Evolutionary conservation across 2,888 invertebrate genomes (phyloP).

Genomic region (Deilephila elpenor): DNA sequence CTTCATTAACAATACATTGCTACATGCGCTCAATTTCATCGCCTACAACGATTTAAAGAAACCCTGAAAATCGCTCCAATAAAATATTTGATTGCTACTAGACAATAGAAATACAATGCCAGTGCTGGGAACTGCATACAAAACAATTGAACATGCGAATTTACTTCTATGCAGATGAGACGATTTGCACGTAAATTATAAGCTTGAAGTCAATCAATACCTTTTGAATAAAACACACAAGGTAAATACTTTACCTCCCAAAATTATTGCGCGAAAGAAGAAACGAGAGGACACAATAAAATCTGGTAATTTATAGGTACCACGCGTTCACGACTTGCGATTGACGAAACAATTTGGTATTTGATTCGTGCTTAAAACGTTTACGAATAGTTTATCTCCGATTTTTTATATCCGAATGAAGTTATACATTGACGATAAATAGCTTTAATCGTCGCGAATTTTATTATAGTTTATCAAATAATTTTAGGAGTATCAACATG

Average conservation of each 20-base stretch:
- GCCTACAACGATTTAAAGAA: too few relatives aligned
- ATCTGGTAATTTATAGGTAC: constrained; percentile 14
- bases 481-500: too few relatives aligned
- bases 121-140: background rate
- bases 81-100: too few relatives aligned
- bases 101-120: too few relatives aligned
- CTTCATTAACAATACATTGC: too few relatives aligned
- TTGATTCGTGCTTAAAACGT: constrained; percentile 7
- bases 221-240: constrained; percentile 7
- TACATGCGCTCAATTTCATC: too few relatives aligned
- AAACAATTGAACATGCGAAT: background rate
- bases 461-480: too few relatives aligned
- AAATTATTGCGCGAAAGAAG: constrained; percentile 12
- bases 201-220: background rate
- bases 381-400: background rate
- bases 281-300: constrained; percentile 9
- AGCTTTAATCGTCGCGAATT: too few relatives aligned
- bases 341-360: background rate
- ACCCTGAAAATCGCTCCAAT: too few relatives aligned
- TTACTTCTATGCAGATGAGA: background rate
- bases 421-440: background rate
- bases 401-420: background rate
- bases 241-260: background rate
- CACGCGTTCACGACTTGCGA: constrained; percentile 17
- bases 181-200: background rate